Evolutionary conservation across 2,888 invertebrate species (phyloP), one percentile per base, ranked within the genome.

Genomic region (Troides oblongomaculatus): DNA sequence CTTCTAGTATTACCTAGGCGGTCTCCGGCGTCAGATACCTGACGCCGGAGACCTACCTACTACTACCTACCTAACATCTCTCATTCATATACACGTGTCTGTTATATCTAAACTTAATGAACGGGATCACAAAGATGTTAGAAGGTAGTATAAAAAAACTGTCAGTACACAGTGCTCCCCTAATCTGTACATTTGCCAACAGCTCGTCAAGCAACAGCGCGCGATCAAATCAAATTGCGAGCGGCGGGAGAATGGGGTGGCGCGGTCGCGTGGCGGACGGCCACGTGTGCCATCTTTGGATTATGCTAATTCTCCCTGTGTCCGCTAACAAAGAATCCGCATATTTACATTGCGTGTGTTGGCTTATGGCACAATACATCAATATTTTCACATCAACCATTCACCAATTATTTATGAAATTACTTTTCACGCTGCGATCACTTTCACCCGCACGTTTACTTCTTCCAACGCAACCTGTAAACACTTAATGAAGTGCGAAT

Each of bases 231-330:
- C 75, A 72, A 68, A 61, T 64, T 71, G 71, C 73, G 68, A 66
- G 67, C 64, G 65, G 71, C 68, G 74, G 72, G 65, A 18, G 64
- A 74, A 72, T 64, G 64, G 59, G 56, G 56, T 46, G 46, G 46
- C 14, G 14, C n/a, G 56, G 21, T 21, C 56, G 56, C 56, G 56
- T 21, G 56, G 56, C 56, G 56, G 21, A 56, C 14, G 72, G 74
- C 74, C 83, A 81, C 80, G 82, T 81, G 81, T 76, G 69, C 72
- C 70, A 74, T 72, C 71, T 73, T 30, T 71, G 77, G 83, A 83
- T 83, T 83, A 84, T 84, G 83, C 80, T 80, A 83, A 84, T 84
- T 78, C 76, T 75, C 76, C 75, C 75, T 73, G 73, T 74, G 77
- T 78, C 78, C 78, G 76, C 72, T 74, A 63, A 72, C 71, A 70